These are phyloP conservation scores for Progne subis DNA, from an alignment of 2,113 vertebrate species.

Conservation along the genomic window DNA sequence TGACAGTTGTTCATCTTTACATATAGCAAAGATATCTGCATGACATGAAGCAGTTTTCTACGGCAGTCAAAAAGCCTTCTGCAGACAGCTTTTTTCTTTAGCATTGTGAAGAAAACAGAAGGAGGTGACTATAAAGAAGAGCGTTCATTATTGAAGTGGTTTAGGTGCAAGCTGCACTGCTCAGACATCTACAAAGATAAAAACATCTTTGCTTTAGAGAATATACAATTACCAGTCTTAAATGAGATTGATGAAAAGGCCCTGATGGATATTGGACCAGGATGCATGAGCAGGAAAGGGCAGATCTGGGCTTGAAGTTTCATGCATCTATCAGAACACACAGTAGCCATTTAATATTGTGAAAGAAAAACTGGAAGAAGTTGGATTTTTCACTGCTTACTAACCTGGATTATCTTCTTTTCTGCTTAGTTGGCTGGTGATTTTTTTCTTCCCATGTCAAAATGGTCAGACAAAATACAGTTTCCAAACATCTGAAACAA, in stretches of 20 bases:
- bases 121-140: not conserved
- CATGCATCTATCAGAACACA: not conserved
- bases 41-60: not conserved
- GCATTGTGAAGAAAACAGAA: not conserved
- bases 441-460: not conserved
- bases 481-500: not conserved
- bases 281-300: not conserved
- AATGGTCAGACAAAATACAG: not conserved
- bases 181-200: not conserved
- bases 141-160: not conserved
- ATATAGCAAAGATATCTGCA: not conserved
- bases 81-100: not conserved
- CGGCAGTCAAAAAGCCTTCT: not conserved
- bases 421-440: not conserved
- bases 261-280: not conserved
- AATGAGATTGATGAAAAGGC: not conserved
- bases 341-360: not conserved
- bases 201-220: not conserved
- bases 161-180: not conserved
- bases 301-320: not conserved
- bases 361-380: not conserved
- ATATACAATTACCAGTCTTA: not conserved
- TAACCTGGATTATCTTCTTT: not conserved
- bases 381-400: not conserved
- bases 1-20: constrained; percentile 47